These are phyloP conservation scores for Onychomys torridus DNA, from an alignment of 2,797 vertebrate species.

Conservation along the genomic window DNA sequence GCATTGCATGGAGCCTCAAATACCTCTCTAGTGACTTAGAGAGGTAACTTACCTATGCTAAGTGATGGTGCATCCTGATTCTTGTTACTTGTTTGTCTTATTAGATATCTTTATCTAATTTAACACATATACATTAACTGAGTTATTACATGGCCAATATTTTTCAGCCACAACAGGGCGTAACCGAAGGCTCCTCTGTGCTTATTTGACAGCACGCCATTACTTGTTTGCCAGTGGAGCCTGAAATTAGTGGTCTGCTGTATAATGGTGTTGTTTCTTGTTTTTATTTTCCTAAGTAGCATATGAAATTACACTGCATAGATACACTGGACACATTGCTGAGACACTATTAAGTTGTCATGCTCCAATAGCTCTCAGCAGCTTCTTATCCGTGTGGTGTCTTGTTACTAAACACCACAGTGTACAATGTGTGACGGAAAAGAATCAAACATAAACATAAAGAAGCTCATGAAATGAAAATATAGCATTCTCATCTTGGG, in stretches of 20 bases:
- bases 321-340: slow-evolving; percentile 53
- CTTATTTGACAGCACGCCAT: slow-evolving; percentile 63
- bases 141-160: slow-evolving; percentile 50
- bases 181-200: slow-evolving; percentile 47
- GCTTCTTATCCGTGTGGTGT: background rate
- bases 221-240: slow-evolving; percentile 74
- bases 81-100: slow-evolving; percentile 12
- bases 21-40: background rate
- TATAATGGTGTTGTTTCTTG: slow-evolving; percentile 46
- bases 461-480: background rate
- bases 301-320: slow-evolving; percentile 52
- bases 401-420: slow-evolving; percentile 30
- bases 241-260: slow-evolving; percentile 68
- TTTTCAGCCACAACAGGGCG: slow-evolving; percentile 34
- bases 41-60: background rate
- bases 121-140: slow-evolving; percentile 55
- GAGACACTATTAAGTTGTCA: slow-evolving; percentile 69
- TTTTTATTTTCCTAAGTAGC: slow-evolving; percentile 70
- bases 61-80: background rate
- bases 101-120: slow-evolving; percentile 62
- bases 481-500: background rate
- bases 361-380: slow-evolving; percentile 51
- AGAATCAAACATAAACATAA: slow-evolving; percentile 52
- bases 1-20: slow-evolving; percentile 20
- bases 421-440: background rate